Evolutionary conservation across 2,888 invertebrate species (phyloP), one percentile per base, ranked within the genome.

Genomic region (Perizoma flavofasciatum): DNA sequence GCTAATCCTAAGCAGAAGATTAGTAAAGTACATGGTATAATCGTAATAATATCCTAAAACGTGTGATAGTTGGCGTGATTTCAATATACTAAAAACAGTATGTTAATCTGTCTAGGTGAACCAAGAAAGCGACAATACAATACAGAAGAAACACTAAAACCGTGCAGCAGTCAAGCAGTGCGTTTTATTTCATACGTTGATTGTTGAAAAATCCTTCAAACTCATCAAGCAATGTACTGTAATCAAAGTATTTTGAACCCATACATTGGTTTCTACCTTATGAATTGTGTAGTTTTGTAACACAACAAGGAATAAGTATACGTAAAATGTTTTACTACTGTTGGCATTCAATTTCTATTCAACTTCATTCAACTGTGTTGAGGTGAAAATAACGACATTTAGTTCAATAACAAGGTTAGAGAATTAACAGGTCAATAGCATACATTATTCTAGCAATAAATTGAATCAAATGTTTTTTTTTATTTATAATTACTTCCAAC

Each of bases 321-420:
- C 37, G 4, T 6, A 1, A 4, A 48, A 10, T 4, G 22, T 52
- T 39, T 33, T 39, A 49, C 5, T 41, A 47, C 34, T 55, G 58
- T 55, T 53, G 52, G 47, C 53, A 57, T 50, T 50, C 47, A 44
- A 56, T 52, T 56, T 47, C 52, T 56, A 56, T n/a, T n/a, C n/a
- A n/a, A n/a, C n/a, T n/a, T n/a, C n/a, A n/a, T n/a, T n/a, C 56
- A 53, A 22, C 49, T 59, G 50, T 61, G 48, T 62, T 65, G 61
- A 68, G 61, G 67, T 64, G 65, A 55, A 55, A 52, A 53, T 61
- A 59, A 68, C 58, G 59, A 68, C 68, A 72, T 69, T 68, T 70
- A 64, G 3, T 8, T 40, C 43, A 59, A 69, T 61, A 68, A 67
- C 68, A 55, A 64, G 56, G 64, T 64, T 62, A 52, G 52, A 62